These are phyloP conservation scores for Anthophora plumipes DNA, from an alignment of 2,888 invertebrate species.

Conservation along the genomic window DNA sequence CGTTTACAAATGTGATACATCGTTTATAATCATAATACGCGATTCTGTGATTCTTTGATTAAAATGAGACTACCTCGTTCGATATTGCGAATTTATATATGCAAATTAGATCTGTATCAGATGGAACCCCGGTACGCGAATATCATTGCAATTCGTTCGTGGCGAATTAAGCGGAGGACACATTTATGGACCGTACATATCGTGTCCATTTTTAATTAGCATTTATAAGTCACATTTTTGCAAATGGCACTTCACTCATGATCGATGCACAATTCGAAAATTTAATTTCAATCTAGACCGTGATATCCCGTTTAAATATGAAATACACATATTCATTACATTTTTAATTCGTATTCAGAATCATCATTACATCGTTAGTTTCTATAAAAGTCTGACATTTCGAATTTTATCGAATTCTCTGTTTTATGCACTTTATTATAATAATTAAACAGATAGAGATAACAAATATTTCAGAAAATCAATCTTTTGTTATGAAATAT, in stretches of 20 bases:
- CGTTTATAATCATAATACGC: constrained; percentile 40
- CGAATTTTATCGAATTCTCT: no score
- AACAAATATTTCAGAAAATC: no score
- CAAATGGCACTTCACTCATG: constrained; percentile 41
- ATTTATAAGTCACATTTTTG: constrained; percentile 56
- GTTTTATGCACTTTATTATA: no score
- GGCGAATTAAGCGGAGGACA: constrained; percentile 60
- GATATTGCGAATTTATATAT: constrained; percentile 68
- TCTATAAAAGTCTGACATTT: no score
- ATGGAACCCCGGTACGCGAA: constrained; percentile 20
- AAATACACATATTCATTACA: neutral
- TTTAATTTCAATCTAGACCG: constrained; percentile 4
- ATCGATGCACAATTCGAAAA: constrained; percentile 48
- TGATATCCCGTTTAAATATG: neutral
- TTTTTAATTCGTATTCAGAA: no score
- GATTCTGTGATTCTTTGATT: constrained; percentile 47
- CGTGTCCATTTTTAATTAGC: constrained; percentile 67
- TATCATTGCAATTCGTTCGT: constrained; percentile 58
- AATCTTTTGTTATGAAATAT: no score
- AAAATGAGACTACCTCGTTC: constrained; percentile 54
- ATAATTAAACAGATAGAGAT: no score
- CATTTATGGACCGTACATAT: constrained; percentile 61
- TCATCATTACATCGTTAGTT: no score
- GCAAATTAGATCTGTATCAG: constrained; percentile 67
- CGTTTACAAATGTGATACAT: no score